Conservation (phyloP, 1,140 invertebrate species). For the Euschistus heros region DNA sequence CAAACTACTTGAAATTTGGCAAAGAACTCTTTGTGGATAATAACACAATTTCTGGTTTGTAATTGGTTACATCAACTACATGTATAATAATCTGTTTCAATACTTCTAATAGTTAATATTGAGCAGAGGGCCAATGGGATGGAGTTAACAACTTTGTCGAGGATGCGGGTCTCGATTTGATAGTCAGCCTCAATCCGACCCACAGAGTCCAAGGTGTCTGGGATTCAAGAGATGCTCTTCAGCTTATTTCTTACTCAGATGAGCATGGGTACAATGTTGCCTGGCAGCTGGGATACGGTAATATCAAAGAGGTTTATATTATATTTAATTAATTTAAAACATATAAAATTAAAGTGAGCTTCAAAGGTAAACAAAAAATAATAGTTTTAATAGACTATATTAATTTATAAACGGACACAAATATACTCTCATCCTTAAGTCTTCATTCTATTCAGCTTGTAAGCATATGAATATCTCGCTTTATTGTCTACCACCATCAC, state of each 20-base stretch:
- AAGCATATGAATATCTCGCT: too few relatives aligned
- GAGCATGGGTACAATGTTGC: constrained; percentile 42
- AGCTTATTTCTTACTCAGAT: constrained; percentile 46
- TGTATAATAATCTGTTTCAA: background rate
- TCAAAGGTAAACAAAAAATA: too few relatives aligned
- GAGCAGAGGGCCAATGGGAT: constrained; percentile 30
- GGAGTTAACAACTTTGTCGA: constrained; percentile 33
- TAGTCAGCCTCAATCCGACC: constrained; percentile 31
- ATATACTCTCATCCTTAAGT: too few relatives aligned
- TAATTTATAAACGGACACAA: too few relatives aligned
- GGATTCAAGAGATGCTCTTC: constrained; percentile 41
- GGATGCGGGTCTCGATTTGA: constrained; percentile 33
- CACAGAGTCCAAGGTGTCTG: constrained; percentile 33
- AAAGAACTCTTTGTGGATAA: background rate
- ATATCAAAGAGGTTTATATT: constrained; percentile 12
- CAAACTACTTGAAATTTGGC: constrained; percentile 16
- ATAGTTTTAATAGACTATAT: too few relatives aligned
- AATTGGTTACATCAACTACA: constrained; percentile 6
- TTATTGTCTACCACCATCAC: too few relatives aligned
- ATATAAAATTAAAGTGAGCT: too few relatives aligned
- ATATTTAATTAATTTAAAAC: too few relatives aligned
- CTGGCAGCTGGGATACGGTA: constrained; percentile 58
- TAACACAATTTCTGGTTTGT: constrained; percentile 19
- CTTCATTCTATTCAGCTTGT: too few relatives aligned
- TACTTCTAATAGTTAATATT: background rate